These are phyloP conservation scores for Regulus satrapa DNA, from an alignment of 2,113 vertebrate genomes.

Conservation along the genomic window DNA sequence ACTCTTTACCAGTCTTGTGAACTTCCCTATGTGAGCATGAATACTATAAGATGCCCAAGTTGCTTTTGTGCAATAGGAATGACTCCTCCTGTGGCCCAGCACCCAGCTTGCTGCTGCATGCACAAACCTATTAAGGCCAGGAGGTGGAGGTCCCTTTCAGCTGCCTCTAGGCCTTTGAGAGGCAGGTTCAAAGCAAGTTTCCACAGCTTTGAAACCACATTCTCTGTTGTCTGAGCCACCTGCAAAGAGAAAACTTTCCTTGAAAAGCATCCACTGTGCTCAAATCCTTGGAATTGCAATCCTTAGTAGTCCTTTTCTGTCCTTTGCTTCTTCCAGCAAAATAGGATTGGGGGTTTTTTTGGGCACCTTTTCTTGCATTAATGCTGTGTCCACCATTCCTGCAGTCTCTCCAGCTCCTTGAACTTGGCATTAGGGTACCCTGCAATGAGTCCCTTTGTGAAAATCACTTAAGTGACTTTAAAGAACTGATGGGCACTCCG, in stretches of 20 bases:
- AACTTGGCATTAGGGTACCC: not conserved
- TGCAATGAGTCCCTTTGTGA: not conserved
- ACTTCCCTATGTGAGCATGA: not conserved
- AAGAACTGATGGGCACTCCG: not conserved
- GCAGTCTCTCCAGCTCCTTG: accelerated
- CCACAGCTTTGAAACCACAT: not conserved
- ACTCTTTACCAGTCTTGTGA: not conserved
- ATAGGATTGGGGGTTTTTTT: not conserved
- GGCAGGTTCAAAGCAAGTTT: not conserved
- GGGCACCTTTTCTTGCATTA: not conserved
- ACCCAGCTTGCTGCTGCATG: not conserved
- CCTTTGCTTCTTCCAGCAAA: not conserved
- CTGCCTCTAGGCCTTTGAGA: not conserved
- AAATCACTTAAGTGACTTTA: not conserved
- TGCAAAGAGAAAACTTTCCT: not conserved
- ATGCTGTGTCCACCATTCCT: not conserved
- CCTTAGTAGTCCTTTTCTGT: not conserved
- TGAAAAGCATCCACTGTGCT: not conserved
- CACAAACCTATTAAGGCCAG: not conserved
- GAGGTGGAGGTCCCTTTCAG: not conserved
- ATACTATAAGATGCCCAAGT: not conserved
- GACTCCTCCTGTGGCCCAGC: not conserved
- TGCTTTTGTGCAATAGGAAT: not conserved
- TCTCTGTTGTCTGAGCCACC: not conserved
- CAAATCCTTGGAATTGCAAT: not conserved